Base-by-base conservation (phyloP, 1,140 invertebrate species). In the Trissolcus basalis region DNA sequence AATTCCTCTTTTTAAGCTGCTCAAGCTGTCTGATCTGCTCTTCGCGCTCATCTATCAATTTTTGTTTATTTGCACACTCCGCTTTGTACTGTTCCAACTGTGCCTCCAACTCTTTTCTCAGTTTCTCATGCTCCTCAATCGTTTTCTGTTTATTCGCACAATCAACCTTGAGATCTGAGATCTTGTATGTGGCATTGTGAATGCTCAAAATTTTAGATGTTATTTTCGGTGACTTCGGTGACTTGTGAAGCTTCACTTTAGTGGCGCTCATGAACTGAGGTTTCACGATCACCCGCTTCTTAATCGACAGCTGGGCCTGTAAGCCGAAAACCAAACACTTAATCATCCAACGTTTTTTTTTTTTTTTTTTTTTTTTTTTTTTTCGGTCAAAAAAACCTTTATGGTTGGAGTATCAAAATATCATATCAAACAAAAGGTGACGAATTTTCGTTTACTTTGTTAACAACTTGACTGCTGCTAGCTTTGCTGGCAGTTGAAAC, bases 131-230 rank as follows among this genome's bases (percentile, higher is more conserved):
- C 54, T 89, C 87, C 4, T 70, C 64, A 63, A 89, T 87, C 13
- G 84, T 86, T 63, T 80, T 85, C 16, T 84, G 69, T 61, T 89
- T 89, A 27, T 88, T 88, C 10, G 16, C 54, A 72, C 85, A 86
- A 58, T 88, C 86, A 16, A 85, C 79, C 59, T 81, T 84, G 12
- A 88, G 80, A 82, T 87, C 87, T 3, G 83, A 81, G n/a, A 87
- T 65, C 55, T 87, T 80, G n/a, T 85, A 65, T 13, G 69, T 48
- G 0, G 73, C 68, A 41, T 86, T 79, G 13, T 88, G 86, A 19
- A 74, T 65, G 19, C 71, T 81, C 47, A 72, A 45, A 72, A 19
- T 47, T 63, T 54, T 81, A 54, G 8, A 12, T 4, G 33, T 53
- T 12, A 64, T 41, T 61, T 49, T 71, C n/a, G 74, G 27, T 12